These are phyloP conservation scores for Xestoiulus laeticollis DNA, from an alignment of 2,888 invertebrate species.

Conservation along the genomic window DNA sequence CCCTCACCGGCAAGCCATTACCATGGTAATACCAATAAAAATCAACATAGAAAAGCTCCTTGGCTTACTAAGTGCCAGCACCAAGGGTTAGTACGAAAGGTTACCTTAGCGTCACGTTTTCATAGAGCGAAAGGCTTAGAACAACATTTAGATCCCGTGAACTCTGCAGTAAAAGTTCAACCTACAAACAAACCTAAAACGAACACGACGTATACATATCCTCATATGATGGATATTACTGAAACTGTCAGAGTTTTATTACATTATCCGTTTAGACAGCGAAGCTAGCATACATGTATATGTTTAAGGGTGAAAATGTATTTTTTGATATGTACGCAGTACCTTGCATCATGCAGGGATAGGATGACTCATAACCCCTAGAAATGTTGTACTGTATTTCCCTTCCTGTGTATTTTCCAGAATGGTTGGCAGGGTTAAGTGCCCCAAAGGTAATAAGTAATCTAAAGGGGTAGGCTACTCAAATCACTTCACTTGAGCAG, in stretches of 20 bases:
- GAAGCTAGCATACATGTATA: too few relatives aligned
- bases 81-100: constrained; percentile 8
- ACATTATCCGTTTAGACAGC: neutral
- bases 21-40: constrained; percentile 26
- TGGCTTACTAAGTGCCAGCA: constrained; percentile 26
- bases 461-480: too few relatives aligned
- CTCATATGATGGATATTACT: too few relatives aligned
- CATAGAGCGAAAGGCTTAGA: neutral
- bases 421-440: too few relatives aligned
- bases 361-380: neutral
- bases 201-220: neutral
- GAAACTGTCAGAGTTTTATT: constrained; percentile 18
- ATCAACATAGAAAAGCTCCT: constrained; percentile 17
- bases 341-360: neutral
- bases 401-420: too few relatives aligned
- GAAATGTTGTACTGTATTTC: too few relatives aligned
- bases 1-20: neutral
- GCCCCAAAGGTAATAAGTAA: too few relatives aligned
- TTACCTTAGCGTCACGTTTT: neutral
- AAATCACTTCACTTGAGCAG: too few relatives aligned
- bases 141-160: neutral
- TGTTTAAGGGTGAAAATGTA: neutral
- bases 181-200: neutral
- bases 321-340: neutral
- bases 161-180: neutral